These are phyloP conservation scores for Ochotona princeps DNA, from an alignment of 2,113 vertebrate species.

Conservation along the genomic window DNA sequence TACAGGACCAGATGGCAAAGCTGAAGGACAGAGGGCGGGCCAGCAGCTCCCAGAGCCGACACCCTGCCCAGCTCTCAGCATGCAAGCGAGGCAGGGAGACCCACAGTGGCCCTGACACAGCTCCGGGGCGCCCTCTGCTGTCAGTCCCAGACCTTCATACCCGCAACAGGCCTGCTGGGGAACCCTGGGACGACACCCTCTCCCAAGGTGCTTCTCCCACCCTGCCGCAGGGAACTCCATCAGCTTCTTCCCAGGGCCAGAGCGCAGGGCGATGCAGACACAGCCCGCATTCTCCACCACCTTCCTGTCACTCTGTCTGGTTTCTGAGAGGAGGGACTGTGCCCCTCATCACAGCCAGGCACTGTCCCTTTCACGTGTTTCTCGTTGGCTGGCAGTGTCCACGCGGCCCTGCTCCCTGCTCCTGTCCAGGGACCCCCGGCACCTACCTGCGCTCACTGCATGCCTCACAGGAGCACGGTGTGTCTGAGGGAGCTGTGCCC, in stretches of 20 bases:
- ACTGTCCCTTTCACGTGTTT: neutral
- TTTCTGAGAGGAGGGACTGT: neutral
- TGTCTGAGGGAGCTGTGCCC: slow-evolving; percentile 86
- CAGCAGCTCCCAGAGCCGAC: no score
- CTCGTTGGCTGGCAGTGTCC: neutral
- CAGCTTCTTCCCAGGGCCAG: rapidly evolving
- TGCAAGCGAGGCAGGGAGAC: no score
- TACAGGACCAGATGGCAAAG: no score
- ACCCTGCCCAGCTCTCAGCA: no score
- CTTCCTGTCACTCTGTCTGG: neutral
- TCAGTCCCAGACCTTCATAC: no score
- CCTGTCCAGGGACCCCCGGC: neutral
- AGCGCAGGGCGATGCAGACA: neutral
- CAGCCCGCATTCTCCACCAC: neutral
- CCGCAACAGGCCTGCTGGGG: no score
- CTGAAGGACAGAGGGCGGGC: no score
- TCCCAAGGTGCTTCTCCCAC: neutral
- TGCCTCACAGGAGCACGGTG: slow-evolving; percentile 94
- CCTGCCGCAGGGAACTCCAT: neutral
- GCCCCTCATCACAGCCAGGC: neutral
- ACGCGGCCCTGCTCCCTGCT: no score
- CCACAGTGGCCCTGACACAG: no score
- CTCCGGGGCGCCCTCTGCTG: no score
- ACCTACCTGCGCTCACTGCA: slow-evolving; percentile 95
- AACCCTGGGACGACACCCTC: no score